Percentiles rank a stretch among this genome's conserved stretches.
These are phyloP conservation scores for Pentalonia nigronervosa DNA, from an alignment of 1,140 invertebrate genomes.

Conservation along the genomic window DNA sequence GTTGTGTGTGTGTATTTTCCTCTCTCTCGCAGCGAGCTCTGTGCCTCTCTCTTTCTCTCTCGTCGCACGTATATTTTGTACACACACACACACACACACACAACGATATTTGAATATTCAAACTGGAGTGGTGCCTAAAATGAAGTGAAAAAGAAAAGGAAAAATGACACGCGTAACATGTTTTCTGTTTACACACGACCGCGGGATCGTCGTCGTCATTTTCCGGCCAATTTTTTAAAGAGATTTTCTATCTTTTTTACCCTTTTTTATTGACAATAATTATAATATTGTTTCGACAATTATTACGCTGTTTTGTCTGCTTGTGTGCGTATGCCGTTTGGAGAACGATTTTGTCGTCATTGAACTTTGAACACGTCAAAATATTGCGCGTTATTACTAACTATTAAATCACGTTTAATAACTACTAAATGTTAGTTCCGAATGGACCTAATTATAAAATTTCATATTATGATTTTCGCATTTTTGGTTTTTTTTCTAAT, in stretches of 20 bases:
- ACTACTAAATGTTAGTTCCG: background rate
- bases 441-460: background rate
- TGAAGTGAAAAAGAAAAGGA: background rate
- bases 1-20: constrained; percentile 2
- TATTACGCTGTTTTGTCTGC: too few species aligned
- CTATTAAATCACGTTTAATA: background rate
- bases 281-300: background rate
- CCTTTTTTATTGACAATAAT: background rate
- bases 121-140: constrained; percentile 29
- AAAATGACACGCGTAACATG: constrained; percentile 28
- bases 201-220: background rate
- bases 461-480: background rate
- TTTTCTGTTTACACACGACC: background rate
- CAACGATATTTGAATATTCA: constrained; percentile 2
- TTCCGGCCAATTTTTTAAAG: background rate
- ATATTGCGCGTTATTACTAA: background rate
- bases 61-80: background rate
- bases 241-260: background rate
- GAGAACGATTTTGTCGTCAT: background rate
- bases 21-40: background rate
- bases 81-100: background rate
- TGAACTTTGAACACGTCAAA: too few species aligned
- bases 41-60: background rate
- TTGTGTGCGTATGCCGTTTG: background rate
- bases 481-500: background rate